A percentile compares a stretch with the other conserved stretches of the same genome.
Conservation (phyloP, 2,113 vertebrate species). For the Cercocebus atys region DNA sequence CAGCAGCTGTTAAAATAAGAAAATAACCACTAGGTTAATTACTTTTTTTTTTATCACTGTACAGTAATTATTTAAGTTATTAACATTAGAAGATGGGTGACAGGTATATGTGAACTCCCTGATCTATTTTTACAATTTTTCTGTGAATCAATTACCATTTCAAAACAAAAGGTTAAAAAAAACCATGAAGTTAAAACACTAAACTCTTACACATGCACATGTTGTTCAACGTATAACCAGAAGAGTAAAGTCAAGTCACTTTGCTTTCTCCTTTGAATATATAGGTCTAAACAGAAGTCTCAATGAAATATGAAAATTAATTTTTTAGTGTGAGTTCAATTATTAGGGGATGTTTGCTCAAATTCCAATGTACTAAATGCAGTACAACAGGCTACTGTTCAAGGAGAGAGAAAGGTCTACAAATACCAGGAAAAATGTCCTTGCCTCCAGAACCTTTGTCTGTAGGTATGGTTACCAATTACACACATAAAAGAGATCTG, state of each 20-base stretch:
- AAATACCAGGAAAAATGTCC: neutral
- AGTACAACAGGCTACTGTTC: neutral
- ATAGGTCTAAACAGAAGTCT: neutral
- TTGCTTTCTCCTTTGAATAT: neutral
- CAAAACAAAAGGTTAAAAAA: neutral
- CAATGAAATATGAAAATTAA: constrained; percentile 14
- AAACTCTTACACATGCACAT: neutral
- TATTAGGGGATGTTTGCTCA: neutral
- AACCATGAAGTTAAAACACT: neutral
- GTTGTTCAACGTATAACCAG: constrained; percentile 26
- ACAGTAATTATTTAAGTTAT: neutral
- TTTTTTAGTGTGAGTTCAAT: neutral
- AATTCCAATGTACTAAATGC: neutral
- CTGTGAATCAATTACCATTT: neutral
- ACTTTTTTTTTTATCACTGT: neutral
- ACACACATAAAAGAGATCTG: neutral
- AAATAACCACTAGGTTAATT: neutral
- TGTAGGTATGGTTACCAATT: neutral
- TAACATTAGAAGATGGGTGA: neutral
- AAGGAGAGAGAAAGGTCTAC: neutral
- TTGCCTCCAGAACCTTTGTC: neutral
- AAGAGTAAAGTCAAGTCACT: constrained; percentile 19
- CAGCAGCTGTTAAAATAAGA: constrained; percentile 88
- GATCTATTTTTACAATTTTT: neutral
- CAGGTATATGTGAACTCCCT: neutral